Conservation (phyloP, 2,888 invertebrate species). For the Sinohyriopsis cumingii region DNA sequence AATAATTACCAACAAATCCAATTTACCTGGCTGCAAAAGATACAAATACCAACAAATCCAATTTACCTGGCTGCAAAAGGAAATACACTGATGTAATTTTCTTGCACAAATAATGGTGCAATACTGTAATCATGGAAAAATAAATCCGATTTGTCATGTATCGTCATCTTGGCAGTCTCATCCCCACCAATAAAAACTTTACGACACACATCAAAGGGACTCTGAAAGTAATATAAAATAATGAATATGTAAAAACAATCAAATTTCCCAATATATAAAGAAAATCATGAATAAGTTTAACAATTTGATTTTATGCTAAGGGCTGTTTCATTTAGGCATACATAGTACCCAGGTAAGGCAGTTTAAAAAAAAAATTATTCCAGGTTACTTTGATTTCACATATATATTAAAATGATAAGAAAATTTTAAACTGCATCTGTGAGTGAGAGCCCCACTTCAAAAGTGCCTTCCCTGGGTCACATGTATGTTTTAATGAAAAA, state of each 20-base stretch:
- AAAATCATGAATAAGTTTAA: background rate
- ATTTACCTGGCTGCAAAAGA: conserved; percentile 76
- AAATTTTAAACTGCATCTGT: too few relatives aligned
- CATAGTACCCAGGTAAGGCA: too few relatives aligned
- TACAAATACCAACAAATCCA: too few relatives aligned
- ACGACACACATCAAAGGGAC: conserved; percentile 93
- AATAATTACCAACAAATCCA: too few relatives aligned
- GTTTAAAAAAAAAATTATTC: too few relatives aligned
- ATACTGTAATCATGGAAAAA: conserved; percentile 98
- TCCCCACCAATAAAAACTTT: conserved; percentile 83
- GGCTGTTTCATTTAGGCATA: too few relatives aligned
- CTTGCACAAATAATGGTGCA: conserved; percentile 96
- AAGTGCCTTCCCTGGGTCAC: too few relatives aligned
- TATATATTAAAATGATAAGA: too few relatives aligned
- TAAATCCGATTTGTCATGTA: conserved; percentile 86
- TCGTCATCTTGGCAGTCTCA: conserved; percentile 64
- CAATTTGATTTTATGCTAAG: too few relatives aligned
- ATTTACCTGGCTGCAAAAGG: conserved; percentile 83
- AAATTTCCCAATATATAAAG: background rate
- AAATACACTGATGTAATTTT: conserved; percentile 91
- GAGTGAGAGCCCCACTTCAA: too few relatives aligned
- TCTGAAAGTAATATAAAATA: conserved; percentile 74
- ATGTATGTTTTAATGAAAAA: too few relatives aligned
- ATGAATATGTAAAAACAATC: background rate
- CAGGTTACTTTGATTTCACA: too few relatives aligned